phyloP scores from a whole-genome alignment of 1,140 invertebrate species.

The Atta colombica region DNA sequence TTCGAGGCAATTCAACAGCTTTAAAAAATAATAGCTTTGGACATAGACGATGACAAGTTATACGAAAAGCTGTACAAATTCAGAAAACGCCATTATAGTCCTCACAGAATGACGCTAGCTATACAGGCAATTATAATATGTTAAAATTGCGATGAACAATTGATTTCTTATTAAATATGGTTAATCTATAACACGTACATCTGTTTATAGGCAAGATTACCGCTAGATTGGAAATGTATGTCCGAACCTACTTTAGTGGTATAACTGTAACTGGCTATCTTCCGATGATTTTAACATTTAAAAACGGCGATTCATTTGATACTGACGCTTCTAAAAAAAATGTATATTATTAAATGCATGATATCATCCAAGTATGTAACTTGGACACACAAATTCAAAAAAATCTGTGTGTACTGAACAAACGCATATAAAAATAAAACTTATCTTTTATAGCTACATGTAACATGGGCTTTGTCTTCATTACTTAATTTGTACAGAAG shows the following conservation, averaged over 20 bases:
- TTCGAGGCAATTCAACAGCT: constrained; percentile 94
- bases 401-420: neutral
- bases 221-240: constrained; percentile 74
- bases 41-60: constrained; percentile 88
- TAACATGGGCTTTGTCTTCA: constrained; percentile 94
- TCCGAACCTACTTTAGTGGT: too few relatives aligned
- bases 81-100: constrained; percentile 93
- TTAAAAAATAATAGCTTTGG: constrained; percentile 88
- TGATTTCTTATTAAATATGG: neutral
- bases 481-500: constrained; percentile 89
- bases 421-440: constrained; percentile 7
- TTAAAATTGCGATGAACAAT: neutral
- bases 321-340: constrained; percentile 89
- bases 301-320: constrained; percentile 86
- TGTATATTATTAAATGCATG: constrained; percentile 93
- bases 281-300: constrained; percentile 88
- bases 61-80: constrained; percentile 92
- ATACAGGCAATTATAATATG: constrained; percentile 88
- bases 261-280: constrained; percentile 87
- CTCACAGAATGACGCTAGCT: constrained; percentile 95
- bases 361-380: constrained; percentile 88
- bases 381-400: neutral
- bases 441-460: constrained; percentile 87
- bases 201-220: constrained; percentile 90
- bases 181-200: neutral